Base-by-base conservation (phyloP, 2,888 invertebrate species). In the Agrotis clavis region DNA sequence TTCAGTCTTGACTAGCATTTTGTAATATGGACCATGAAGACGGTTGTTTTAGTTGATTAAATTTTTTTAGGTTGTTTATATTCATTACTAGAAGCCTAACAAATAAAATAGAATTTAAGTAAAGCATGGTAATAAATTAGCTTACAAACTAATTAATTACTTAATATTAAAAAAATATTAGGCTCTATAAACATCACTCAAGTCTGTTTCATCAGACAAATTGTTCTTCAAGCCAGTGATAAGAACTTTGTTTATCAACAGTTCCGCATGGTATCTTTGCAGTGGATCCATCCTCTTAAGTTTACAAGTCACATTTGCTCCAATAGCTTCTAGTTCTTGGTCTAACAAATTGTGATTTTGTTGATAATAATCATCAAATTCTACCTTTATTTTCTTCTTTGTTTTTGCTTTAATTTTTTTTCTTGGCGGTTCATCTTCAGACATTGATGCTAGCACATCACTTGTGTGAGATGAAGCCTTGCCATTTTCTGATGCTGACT, bases 211-310 rank as follows among this genome's bases (percentile, higher is more conserved):
- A 41, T 89, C 89, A 14, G 87, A 83, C 56, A 91, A 83, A 69
- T 80, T 81, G 45, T 84, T 88, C 57, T 84, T 86, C 19, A 91
- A 71, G 25, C 91, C 91, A 41, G 82, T 77, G 60, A 90, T 87
- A 11, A 91, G 73, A 13, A 91, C 90, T 86, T 90, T 91, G 68
- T 90, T 90, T 51, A 91, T 89, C 21, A 91, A 71, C 30, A 90
- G 70, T 69, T 91, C 91, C 1, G 91, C 91, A 47, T 83, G 85
- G 61, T 84, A 87, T 50, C 91, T 84, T 69, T 91, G 91, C 7
- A 86, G 79, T 6, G 77, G 41, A 6, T 78, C 82, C 91, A 91
- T 91, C 62, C 90, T 79, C 69, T 88, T 89, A 1, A 91, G 71
- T 66, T 91, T 91, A 73, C 87, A 90, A 11, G 86, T 83, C 3